Base-by-base conservation (phyloP, 2,888 invertebrate species). In the Pristionchus japonicus region DNA sequence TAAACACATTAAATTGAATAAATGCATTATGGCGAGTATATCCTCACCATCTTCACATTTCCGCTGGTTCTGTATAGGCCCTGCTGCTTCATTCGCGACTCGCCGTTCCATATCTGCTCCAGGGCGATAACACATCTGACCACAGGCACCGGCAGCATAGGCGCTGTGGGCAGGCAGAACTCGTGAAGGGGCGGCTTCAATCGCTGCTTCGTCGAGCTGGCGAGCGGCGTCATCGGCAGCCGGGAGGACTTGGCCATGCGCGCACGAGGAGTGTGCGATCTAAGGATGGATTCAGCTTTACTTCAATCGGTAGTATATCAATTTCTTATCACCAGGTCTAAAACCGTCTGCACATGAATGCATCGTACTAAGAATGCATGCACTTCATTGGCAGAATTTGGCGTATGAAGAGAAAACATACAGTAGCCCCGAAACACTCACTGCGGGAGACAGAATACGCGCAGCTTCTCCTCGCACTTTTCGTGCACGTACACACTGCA, bases 111-210 rank as follows among this genome's bases (percentile, higher is more conserved):
- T n/a, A n/a, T 96, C 37, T 96, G 96, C 95, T 99, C 99, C 80
- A 99, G 96, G 95, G 98, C 98, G 94, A 97, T 97, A 61, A 98
- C 96, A 95, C 98, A 98, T 94, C 98, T 98, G 74, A 98, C 97
- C 90, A 99, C 96, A 13, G 98, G 95, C 0, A 97, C 97, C 0
- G 99, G 98, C n/a, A 99, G 97, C 97, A 97, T 97, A 0, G 99
- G 99, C 43, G 97, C 96, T 0, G 96, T 96, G 49, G 86, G 70
- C 34, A 23, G 40, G 34, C 77, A 77, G 27, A 77, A 77, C 47
- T 77, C 77, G 43, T 77, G 77, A 11, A 77, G 77, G 0, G 23
- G 20, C 31, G 34, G 34, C 67, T 34, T 31, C 20, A 34, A 15
- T 2, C 40, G n/a, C n/a, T n/a, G n/a, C n/a, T 57, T 57, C 57